A percentile compares a stretch with the other conserved stretches of the same genome.
Conservation (phyloP, 1,140 invertebrate genomes). For the Mesaphorura yosii region DNA sequence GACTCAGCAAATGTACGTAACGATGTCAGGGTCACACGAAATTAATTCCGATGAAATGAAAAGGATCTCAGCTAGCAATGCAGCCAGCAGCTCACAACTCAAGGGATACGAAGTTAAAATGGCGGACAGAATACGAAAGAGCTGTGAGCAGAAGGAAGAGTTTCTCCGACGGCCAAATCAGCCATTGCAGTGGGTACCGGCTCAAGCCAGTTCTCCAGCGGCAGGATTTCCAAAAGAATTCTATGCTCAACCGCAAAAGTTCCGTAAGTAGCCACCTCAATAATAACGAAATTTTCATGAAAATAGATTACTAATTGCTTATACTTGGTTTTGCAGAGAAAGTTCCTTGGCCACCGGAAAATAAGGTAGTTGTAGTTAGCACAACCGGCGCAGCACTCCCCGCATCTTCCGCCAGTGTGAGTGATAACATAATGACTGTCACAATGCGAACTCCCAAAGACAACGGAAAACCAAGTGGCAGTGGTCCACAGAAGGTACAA, state of each 20-base stretch:
- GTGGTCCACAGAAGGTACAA: not conserved
- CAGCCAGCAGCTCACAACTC: not conserved
- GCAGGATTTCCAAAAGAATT: slow-evolving; percentile 51
- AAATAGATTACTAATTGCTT: too few relatives aligned
- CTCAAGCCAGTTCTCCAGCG: slow-evolving; percentile 30
- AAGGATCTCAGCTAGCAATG: not conserved
- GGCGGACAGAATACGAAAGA: slow-evolving; percentile 54
- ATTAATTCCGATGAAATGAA: slow-evolving; percentile 15
- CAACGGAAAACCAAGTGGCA: not conserved
- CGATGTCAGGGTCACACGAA: slow-evolving; percentile 17
- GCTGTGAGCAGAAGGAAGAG: slow-evolving; percentile 74
- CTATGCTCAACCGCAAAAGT: slow-evolving; percentile 60
- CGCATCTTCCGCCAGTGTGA: slow-evolving; percentile 17
- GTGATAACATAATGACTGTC: slow-evolving; percentile 1
- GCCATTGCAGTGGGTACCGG: slow-evolving; percentile 41
- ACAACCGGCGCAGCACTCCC: slow-evolving; percentile 20
- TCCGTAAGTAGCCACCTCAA: too few relatives aligned
- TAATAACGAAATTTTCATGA: too few relatives aligned
- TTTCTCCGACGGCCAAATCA: slow-evolving; percentile 62
- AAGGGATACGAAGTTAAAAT: slow-evolving; percentile 27
- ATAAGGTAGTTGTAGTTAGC: slow-evolving; percentile 10
- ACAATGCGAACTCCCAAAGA: not conserved
- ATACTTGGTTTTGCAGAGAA: too few relatives aligned
- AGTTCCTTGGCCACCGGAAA: slow-evolving; percentile 55
- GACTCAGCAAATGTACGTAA: slow-evolving; percentile 19